Percentiles rank a stretch among this genome's conserved stretches.
These are phyloP conservation scores for Corynorhinus townsendii DNA, from an alignment of 2,113 vertebrate genomes.

Conservation along the genomic window DNA sequence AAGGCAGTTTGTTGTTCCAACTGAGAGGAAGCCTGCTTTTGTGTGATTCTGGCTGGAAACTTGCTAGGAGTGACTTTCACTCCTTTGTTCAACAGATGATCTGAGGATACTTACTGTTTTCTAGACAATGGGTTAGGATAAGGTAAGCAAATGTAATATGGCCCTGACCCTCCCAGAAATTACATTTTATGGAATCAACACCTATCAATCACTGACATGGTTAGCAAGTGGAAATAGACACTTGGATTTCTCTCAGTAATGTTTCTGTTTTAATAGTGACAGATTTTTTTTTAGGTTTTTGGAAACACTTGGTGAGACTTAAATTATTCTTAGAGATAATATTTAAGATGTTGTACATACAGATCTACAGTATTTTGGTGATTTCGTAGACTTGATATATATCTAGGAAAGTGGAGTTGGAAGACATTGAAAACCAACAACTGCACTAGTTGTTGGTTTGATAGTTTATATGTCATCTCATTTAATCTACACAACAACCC, in stretches of 20 bases:
- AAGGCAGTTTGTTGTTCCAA: neutral
- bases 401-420: neutral
- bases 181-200: neutral
- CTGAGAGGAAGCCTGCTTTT: neutral
- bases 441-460: neutral
- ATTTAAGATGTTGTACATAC: neutral
- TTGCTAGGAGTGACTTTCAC: neutral
- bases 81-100: neutral
- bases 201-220: neutral
- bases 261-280: neutral
- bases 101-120: neutral
- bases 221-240: neutral
- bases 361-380: neutral
- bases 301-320: neutral
- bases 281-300: neutral
- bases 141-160: neutral
- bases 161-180: neutral
- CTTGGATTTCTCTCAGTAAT: neutral
- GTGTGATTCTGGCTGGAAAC: neutral
- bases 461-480: neutral
- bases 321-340: neutral
- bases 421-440: neutral
- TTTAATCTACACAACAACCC: neutral
- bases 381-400: neutral
- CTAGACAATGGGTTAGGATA: neutral